Evolutionary conservation across 2,113 vertebrate species (phyloP).

Genomic region (Cathartes aura): DNA sequence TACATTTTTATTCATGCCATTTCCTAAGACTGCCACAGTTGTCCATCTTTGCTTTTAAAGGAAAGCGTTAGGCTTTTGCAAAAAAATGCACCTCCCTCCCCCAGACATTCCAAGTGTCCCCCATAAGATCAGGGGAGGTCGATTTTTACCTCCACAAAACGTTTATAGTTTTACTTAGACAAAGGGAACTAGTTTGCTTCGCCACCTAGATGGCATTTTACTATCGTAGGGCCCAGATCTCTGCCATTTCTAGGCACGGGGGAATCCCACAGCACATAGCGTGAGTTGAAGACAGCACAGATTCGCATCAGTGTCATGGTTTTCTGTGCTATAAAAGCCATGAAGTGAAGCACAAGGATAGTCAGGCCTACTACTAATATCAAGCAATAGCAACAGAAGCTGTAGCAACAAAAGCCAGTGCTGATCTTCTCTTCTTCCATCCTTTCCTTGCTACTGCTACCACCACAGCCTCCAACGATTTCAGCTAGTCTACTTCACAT

Average conservation of each 20-base stretch:
- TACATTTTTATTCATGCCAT: neutral
- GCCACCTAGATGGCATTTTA: neutral
- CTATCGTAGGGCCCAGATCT: accelerated
- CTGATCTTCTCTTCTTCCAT: neutral
- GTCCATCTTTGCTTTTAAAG: neutral
- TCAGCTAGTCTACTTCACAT: neutral
- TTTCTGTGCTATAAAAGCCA: neutral
- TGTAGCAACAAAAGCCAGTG: neutral
- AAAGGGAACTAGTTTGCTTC: neutral
- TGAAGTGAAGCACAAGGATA: neutral
- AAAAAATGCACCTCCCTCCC: neutral
- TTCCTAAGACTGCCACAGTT: neutral
- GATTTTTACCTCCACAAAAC: neutral
- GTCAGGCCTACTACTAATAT: neutral
- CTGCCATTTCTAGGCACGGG: neutral
- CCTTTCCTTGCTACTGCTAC: neutral
- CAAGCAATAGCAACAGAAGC: neutral
- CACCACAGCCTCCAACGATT: neutral
- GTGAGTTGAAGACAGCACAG: neutral
- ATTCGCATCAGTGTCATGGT: neutral
- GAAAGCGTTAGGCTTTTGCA: neutral
- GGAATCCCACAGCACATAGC: neutral
- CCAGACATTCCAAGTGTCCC: neutral
- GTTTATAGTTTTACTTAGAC: neutral
- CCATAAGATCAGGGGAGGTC: neutral